phyloP scores from a whole-genome alignment of 2,797 vertebrate species.

The Acanthurus tractus region DNA sequence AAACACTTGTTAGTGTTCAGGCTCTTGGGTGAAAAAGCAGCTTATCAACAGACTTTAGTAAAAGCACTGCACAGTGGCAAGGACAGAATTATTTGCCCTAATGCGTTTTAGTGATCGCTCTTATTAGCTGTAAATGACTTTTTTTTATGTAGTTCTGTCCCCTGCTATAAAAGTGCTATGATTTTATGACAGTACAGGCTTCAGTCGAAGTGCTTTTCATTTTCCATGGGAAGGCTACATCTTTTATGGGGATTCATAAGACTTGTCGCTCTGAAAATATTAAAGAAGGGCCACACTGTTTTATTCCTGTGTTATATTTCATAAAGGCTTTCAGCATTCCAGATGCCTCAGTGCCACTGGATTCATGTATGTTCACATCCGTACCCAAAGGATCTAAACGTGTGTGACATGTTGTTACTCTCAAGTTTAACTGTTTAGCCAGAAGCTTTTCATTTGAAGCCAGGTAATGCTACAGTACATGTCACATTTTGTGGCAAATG shows the following conservation, averaged over 20 bases:
- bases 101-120: slow-evolving; percentile 74
- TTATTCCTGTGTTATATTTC: slow-evolving; percentile 71
- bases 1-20: slow-evolving; percentile 49
- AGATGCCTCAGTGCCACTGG: slow-evolving; percentile 55
- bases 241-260: slow-evolving; percentile 74
- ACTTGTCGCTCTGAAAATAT: slow-evolving; percentile 71
- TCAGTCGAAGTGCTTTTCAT: slow-evolving; percentile 74
- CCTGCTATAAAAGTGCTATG: slow-evolving; percentile 73
- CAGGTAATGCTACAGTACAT: slow-evolving; percentile 10
- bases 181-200: slow-evolving; percentile 70
- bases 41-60: slow-evolving; percentile 57
- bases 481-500: neutral
- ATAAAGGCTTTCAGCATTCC: slow-evolving; percentile 61
- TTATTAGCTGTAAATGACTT: slow-evolving; percentile 75
- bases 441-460: slow-evolving; percentile 30
- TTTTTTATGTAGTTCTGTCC: slow-evolving; percentile 73
- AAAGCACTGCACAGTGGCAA: slow-evolving; percentile 65
- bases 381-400: slow-evolving; percentile 41
- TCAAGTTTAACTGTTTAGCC: slow-evolving; percentile 15
- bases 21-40: slow-evolving; percentile 53
- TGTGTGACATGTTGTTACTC: slow-evolving; percentile 8
- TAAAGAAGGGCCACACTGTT: slow-evolving; percentile 57
- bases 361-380: slow-evolving; percentile 63
- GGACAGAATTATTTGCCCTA: slow-evolving; percentile 76
- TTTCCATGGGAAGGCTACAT: slow-evolving; percentile 67